These are phyloP conservation scores for Arbacia lixula DNA, from an alignment of 53 echinoderm and acorn worm genomes.

Conservation along the genomic window DNA sequence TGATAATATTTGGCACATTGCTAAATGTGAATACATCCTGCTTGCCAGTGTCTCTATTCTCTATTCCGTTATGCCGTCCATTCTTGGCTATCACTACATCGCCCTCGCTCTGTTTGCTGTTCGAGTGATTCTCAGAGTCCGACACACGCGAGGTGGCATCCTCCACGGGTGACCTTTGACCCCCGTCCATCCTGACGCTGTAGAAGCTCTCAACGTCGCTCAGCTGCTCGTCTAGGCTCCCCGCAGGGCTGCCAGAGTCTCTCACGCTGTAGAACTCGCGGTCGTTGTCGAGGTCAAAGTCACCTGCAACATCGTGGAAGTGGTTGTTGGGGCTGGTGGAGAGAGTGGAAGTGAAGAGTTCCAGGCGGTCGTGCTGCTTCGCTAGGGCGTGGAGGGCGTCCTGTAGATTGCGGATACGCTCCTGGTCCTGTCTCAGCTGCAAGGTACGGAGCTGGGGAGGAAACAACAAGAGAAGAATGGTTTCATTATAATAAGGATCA, in stretches of 20 bases:
- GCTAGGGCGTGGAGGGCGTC: constrained; percentile 90
- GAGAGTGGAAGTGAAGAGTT: constrained; percentile 61
- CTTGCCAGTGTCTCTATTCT: constrained; percentile 41
- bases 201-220: constrained; percentile 85
- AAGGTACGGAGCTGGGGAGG: constrained; percentile 77
- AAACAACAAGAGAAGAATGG: background rate
- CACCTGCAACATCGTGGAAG: constrained; percentile 16
- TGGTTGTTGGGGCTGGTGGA: constrained; percentile 55
- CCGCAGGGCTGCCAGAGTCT: constrained; percentile 44
- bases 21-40: constrained; percentile 44
- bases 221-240: constrained; percentile 57
- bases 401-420: constrained; percentile 81
- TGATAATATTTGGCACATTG: constrained; percentile 60
- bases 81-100: constrained; percentile 27
- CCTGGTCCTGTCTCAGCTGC: constrained; percentile 81
- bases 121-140: constrained; percentile 55
- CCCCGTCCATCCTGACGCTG: constrained; percentile 71
- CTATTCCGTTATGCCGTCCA: constrained; percentile 17
- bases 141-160: constrained; percentile 38
- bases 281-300: constrained; percentile 9
- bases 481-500: no score
- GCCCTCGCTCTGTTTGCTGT: constrained; percentile 34
- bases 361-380: constrained; percentile 89
- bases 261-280: constrained; percentile 49
- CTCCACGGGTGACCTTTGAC: constrained; percentile 16